Percentiles rank a stretch among this genome's conserved stretches.
phyloP scores from a whole-genome alignment of 64 coral and sea anemone genomes.

The Anthopleura sola region DNA sequence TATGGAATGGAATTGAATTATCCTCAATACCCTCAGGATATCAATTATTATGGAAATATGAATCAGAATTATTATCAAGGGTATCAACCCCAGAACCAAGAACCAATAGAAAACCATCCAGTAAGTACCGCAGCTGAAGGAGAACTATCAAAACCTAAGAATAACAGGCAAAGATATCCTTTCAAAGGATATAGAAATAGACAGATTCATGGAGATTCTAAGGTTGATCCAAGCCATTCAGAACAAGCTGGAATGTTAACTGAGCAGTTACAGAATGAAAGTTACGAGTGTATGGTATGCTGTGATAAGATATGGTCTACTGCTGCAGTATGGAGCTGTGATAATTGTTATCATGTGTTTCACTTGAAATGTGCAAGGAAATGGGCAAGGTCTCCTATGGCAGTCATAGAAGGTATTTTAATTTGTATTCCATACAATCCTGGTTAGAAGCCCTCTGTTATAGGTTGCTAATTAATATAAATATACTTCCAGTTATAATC shows the following conservation, averaged over 20 bases:
- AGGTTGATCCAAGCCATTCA: constrained; percentile 45
- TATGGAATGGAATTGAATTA: neutral
- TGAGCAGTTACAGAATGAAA: constrained; percentile 88
- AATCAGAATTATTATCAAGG: neutral
- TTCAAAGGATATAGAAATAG: neutral
- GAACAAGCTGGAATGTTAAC: constrained; percentile 80
- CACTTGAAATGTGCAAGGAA: constrained; percentile 85
- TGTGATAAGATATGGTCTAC: constrained; percentile 78
- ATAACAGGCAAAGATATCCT: neutral
- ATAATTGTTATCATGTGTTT: constrained; percentile 91
- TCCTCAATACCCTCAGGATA: neutral
- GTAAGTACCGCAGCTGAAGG: neutral
- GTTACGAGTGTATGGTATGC: constrained; percentile 98
- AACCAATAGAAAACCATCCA: neutral
- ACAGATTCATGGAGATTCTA: constrained; percentile 3
- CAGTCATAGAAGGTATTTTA: constrained; percentile 54
- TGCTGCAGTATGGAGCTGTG: constrained; percentile 82
- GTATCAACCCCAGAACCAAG: neutral
- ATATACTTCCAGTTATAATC: too few relatives aligned
- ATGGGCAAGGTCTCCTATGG: constrained; percentile 83
- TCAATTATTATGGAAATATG: neutral
- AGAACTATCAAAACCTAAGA: neutral
- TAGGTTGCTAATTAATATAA: too few relatives aligned
- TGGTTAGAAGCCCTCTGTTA: too few relatives aligned
- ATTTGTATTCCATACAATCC: too few relatives aligned